These are phyloP conservation scores for Trissoscelio sp. DNA, from an alignment of 2,888 invertebrate species.

Conservation along the genomic window DNA sequence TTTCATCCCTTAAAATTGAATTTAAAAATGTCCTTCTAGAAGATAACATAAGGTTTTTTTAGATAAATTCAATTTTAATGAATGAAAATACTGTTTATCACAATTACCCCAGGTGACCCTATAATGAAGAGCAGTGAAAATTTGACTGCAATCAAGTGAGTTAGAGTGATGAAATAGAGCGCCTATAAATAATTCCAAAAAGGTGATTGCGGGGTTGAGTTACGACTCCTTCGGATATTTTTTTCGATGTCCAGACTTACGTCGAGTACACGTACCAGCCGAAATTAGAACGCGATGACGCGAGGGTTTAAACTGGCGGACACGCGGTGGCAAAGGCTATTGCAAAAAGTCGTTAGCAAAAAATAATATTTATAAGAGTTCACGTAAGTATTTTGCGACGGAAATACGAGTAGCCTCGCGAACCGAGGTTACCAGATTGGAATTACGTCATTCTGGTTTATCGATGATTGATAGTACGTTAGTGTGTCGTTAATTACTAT, in stretches of 20 bases:
- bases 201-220: constrained; percentile 26
- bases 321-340: constrained; percentile 8
- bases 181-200: constrained; percentile 40
- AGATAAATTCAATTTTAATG: too few species aligned
- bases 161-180: constrained; percentile 14
- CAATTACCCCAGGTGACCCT: too few species aligned
- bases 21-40: too few species aligned
- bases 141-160: background rate
- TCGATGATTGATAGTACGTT: constrained; percentile 15
- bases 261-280: constrained; percentile 31
- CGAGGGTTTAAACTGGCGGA: constrained; percentile 40
- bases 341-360: constrained; percentile 31
- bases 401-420: constrained; percentile 9
- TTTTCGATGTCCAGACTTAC: constrained; percentile 23
- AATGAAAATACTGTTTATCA: too few species aligned
- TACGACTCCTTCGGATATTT: constrained; percentile 25
- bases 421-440: too few species aligned
- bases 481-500: constrained; percentile 1
- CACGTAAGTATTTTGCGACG: background rate
- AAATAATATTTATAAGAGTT: constrained; percentile 32
- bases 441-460: constrained; percentile 17
- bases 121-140: too few species aligned
- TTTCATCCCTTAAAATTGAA: too few species aligned
- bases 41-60: too few species aligned
- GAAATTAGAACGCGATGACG: constrained; percentile 54